Percentiles rank a stretch among this genome's conserved stretches.
Evolutionary conservation across 2,888 invertebrate species (phyloP).

Genomic region (Odontothrips loti): DNA sequence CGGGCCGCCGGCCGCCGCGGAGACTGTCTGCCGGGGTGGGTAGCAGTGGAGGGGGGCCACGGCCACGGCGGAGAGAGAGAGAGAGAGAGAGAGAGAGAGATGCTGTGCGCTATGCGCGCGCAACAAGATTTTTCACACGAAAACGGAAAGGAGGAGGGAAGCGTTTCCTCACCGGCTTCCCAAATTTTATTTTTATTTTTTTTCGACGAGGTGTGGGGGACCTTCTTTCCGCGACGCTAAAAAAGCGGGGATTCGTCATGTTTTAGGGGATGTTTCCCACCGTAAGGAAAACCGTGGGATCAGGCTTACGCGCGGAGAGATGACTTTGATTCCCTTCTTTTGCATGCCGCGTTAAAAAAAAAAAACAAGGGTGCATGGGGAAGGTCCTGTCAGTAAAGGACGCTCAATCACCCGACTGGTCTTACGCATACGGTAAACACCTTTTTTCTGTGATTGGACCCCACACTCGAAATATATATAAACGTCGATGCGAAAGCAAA

Average conservation of each 20-base stretch:
- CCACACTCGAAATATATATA: too few relatives aligned
- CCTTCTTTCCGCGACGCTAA: background rate
- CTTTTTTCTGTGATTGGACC: too few relatives aligned
- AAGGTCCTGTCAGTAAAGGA: too few relatives aligned
- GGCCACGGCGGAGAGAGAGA: background rate
- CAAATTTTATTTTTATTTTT: background rate
- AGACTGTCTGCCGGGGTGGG: background rate
- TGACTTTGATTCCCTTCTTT: background rate
- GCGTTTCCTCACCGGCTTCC: background rate
- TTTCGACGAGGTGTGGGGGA: background rate
- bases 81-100: background rate
- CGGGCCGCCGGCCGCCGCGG: background rate
- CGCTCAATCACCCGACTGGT: too few relatives aligned
- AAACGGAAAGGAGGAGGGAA: background rate
- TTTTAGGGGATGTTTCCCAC: background rate
- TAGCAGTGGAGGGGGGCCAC: background rate
- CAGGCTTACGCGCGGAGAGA: background rate
- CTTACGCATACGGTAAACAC: too few relatives aligned
- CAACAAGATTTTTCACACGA: conserved; percentile 21
- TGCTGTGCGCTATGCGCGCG: background rate
- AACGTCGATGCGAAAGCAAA: too few relatives aligned
- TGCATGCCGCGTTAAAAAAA: background rate
- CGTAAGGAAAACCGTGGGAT: background rate
- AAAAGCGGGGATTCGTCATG: background rate
- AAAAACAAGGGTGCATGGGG: too few relatives aligned